These are phyloP conservation scores for Ivindomyrus marchei DNA, from an alignment of 2,113 vertebrate genomes.

Conservation along the genomic window DNA sequence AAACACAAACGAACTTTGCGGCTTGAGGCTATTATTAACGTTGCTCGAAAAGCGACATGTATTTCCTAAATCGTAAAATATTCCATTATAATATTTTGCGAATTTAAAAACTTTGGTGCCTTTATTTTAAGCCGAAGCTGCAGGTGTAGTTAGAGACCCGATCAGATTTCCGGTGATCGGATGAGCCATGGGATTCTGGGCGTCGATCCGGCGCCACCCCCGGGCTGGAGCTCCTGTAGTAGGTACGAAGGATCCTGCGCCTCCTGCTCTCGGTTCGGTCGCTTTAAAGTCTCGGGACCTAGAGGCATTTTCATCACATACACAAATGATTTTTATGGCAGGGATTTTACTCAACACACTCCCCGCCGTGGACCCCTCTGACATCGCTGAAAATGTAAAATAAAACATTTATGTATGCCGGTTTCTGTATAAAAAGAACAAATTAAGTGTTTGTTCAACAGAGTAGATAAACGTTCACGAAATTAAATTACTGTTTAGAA, in stretches of 20 bases:
- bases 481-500: conserved; percentile 1
- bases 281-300: background rate
- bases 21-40: background rate
- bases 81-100: background rate
- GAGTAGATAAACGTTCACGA: background rate
- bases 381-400: background rate
- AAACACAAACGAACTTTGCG: background rate
- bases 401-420: background rate
- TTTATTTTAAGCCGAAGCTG: background rate
- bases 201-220: background rate
- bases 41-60: background rate
- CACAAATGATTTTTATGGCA: background rate
- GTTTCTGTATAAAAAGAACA: background rate
- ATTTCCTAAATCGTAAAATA: background rate
- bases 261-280: background rate
- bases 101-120: background rate
- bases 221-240: background rate
- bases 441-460: conserved; percentile 2
- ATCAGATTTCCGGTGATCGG: background rate
- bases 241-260: background rate
- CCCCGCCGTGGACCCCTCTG: background rate
- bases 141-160: background rate
- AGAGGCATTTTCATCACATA: background rate
- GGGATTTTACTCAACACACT: background rate
- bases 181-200: background rate